These are phyloP conservation scores for Hyles euphorbiae DNA, from an alignment of 1,140 invertebrate genomes.

Conservation along the genomic window DNA sequence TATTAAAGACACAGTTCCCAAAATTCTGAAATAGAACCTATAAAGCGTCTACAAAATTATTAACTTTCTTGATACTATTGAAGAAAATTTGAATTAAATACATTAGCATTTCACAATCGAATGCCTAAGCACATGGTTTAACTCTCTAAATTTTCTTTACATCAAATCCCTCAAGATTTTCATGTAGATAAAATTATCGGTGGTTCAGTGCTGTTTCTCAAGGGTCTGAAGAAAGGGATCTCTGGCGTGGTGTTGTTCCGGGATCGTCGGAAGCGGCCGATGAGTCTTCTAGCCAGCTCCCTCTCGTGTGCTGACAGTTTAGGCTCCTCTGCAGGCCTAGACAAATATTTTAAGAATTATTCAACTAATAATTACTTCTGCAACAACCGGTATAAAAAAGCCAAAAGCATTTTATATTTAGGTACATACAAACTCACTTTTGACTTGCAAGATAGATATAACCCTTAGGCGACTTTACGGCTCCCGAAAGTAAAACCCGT, in stretches of 20 bases:
- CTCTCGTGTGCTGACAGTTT: constrained; percentile 49
- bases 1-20: neutral
- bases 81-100: too few species aligned
- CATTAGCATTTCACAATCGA: too few species aligned
- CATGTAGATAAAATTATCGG: neutral
- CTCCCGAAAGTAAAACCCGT: too few species aligned
- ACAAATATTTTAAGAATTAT: constrained; percentile 6
- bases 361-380: neutral
- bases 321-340: constrained; percentile 47
- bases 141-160: neutral
- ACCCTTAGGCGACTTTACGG: too few species aligned
- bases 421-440: too few species aligned
- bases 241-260: constrained; percentile 33
- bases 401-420: neutral
- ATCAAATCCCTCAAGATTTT: too few species aligned
- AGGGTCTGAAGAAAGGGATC: constrained; percentile 41
- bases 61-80: too few species aligned
- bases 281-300: constrained; percentile 50
- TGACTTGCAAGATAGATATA: too few species aligned
- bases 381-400: neutral
- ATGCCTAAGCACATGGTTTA: neutral
- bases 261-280: constrained; percentile 54
- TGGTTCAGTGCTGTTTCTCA: constrained; percentile 28
- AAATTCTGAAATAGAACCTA: too few species aligned
- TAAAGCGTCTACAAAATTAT: too few species aligned